phyloP scores from a whole-genome alignment of 2,888 invertebrate species.

The Parnassius glacialis region DNA sequence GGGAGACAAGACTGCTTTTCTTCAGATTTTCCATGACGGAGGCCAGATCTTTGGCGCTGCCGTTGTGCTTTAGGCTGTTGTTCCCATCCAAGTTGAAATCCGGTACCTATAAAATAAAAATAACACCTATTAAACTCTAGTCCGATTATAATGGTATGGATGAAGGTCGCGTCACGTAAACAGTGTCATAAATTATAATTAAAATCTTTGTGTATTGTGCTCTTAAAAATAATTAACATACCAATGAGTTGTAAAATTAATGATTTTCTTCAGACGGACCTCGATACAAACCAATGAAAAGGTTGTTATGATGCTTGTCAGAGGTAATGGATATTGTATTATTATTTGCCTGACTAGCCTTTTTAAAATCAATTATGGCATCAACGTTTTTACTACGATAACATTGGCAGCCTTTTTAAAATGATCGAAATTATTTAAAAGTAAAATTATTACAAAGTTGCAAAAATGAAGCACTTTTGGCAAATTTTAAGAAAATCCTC shows the following conservation, averaged over 20 bases:
- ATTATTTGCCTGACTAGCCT: background rate
- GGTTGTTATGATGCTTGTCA: constrained; percentile 7
- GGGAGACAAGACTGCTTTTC: constrained; percentile 80
- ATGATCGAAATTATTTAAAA: too few relatives aligned
- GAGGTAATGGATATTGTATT: background rate
- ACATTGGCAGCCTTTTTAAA: background rate
- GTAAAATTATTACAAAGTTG: too few relatives aligned
- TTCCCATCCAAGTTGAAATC: constrained; percentile 82
- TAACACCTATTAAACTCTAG: constrained; percentile 4
- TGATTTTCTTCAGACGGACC: constrained; percentile 10
- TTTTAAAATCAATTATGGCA: background rate
- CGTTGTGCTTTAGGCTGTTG: constrained; percentile 77
- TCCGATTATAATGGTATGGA: constrained; percentile 14
- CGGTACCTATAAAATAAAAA: constrained; percentile 64
- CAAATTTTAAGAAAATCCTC: too few relatives aligned
- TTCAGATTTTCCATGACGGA: constrained; percentile 87
- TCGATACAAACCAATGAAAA: constrained; percentile 7
- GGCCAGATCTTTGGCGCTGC: constrained; percentile 81
- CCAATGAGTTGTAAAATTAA: constrained; percentile 21
- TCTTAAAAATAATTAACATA: constrained; percentile 22
- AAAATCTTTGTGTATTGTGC: constrained; percentile 7
- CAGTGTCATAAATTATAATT: constrained; percentile 18
- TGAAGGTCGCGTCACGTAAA: constrained; percentile 5
- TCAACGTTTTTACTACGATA: constrained; percentile 3
- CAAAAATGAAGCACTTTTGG: too few relatives aligned